These are phyloP conservation scores for Acanthornis magna DNA, from an alignment of 2,797 vertebrate genomes.

Conservation along the genomic window DNA sequence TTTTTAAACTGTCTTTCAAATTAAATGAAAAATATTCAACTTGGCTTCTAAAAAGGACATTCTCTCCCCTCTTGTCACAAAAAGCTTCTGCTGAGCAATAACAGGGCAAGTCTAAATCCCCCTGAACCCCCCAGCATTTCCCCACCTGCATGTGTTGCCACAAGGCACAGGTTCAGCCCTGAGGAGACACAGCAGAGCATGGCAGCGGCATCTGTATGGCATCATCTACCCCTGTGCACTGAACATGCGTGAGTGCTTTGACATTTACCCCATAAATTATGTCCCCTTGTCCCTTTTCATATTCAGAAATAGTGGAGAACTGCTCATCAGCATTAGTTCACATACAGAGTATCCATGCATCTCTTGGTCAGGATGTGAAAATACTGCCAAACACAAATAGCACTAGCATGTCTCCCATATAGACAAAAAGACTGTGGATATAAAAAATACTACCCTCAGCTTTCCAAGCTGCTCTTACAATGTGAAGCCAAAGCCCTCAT, in stretches of 20 bases:
- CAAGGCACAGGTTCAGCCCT: neutral
- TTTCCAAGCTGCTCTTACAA: neutral
- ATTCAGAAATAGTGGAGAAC: neutral
- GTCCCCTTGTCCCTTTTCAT: neutral
- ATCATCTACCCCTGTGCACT: neutral
- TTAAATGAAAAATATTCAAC: neutral
- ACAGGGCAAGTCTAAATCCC: neutral
- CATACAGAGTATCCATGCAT: neutral
- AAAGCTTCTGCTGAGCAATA: neutral
- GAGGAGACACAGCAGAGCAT: neutral
- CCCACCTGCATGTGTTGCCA: neutral
- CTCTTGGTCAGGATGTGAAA: neutral
- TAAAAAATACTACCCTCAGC: neutral
- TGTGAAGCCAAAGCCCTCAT: neutral
- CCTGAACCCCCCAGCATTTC: neutral
- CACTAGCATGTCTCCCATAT: neutral
- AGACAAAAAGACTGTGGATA: neutral
- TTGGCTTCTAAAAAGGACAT: neutral
- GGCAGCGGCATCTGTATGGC: neutral
- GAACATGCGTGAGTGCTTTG: neutral
- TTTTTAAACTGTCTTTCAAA: neutral
- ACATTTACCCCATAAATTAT: neutral
- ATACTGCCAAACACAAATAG: neutral
- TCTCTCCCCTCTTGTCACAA: neutral
- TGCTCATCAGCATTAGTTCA: neutral